Percentiles rank a stretch among this genome's conserved stretches.
Conservation (phyloP, 2,113 vertebrate species). For the Anoura caudifer region DNA sequence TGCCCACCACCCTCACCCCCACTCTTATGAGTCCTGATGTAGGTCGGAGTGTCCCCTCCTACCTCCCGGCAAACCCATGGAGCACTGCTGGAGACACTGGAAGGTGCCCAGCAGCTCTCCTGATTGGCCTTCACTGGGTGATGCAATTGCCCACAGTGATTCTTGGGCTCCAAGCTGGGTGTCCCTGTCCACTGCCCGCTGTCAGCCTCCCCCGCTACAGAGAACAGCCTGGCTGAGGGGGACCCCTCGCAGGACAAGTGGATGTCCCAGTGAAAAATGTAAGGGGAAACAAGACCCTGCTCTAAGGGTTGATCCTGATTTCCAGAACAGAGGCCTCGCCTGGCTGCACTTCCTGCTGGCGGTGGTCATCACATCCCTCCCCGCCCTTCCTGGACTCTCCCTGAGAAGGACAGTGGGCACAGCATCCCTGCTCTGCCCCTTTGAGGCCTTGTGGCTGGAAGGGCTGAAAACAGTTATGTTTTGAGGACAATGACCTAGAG, state of each 20-base stretch:
- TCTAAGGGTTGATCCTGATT: not conserved
- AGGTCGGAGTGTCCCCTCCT: not conserved
- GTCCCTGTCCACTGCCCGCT: not conserved
- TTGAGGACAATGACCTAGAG: not conserved
- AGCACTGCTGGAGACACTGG: not conserved
- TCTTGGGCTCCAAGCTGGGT: not conserved
- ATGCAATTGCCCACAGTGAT: not conserved
- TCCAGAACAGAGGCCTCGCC: not conserved
- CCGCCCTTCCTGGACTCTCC: not conserved
- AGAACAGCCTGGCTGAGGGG: not conserved
- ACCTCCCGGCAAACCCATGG: not conserved
- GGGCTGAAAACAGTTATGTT: not conserved
- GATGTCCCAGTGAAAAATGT: accelerated
- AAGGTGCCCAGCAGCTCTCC: not conserved
- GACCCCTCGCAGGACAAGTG: not conserved
- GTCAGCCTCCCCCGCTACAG: not conserved
- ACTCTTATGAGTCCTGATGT: too few relatives aligned
- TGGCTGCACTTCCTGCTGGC: not conserved
- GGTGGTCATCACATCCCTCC: not conserved
- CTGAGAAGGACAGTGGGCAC: not conserved
- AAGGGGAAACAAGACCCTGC: not conserved
- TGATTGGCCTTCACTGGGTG: not conserved
- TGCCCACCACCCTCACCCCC: not conserved
- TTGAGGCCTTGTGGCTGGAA: not conserved
- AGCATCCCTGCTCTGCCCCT: not conserved